Evolutionary conservation across 2,888 invertebrate species (phyloP).

Genomic region (Eupithecia dodoneata): DNA sequence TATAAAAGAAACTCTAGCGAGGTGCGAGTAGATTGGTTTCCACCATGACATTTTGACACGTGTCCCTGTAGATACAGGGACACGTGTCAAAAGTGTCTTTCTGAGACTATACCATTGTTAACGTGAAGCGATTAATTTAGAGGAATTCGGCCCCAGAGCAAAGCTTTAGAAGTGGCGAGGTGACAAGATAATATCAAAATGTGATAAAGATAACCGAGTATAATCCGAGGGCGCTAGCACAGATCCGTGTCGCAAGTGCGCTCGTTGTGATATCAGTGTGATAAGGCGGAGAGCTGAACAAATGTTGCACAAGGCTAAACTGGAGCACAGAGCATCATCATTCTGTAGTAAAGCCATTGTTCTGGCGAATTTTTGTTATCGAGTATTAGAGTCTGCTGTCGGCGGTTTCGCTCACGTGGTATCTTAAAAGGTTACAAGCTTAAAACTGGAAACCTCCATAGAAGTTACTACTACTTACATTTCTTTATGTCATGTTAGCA

Average conservation of each 20-base stretch:
- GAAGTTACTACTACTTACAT: neutral
- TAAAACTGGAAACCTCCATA: neutral
- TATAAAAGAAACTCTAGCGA: no score
- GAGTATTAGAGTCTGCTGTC: neutral
- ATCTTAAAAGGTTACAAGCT: neutral
- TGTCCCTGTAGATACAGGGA: no score
- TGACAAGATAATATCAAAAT: neutral
- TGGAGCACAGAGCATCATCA: conserved; percentile 50
- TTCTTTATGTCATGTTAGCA: no score
- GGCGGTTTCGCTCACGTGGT: neutral
- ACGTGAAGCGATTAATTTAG: no score
- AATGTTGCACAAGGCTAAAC: conserved; percentile 55
- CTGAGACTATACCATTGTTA: no score
- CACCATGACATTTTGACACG: no score
- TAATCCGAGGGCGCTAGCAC: conserved; percentile 51
- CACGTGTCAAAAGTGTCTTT: no score
- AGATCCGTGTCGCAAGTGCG: conserved; percentile 55
- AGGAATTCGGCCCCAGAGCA: neutral
- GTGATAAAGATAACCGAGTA: conserved; percentile 17
- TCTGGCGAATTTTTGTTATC: neutral
- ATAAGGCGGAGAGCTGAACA: conserved; percentile 55
- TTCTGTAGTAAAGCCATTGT: neutral
- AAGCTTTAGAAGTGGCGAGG: neutral
- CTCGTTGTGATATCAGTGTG: conserved; percentile 58
- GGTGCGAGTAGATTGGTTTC: no score